Evolutionary conservation across 2,888 invertebrate species (phyloP), one percentile per base, ranked within the genome.

Genomic region (Tetragonula carbonaria): DNA sequence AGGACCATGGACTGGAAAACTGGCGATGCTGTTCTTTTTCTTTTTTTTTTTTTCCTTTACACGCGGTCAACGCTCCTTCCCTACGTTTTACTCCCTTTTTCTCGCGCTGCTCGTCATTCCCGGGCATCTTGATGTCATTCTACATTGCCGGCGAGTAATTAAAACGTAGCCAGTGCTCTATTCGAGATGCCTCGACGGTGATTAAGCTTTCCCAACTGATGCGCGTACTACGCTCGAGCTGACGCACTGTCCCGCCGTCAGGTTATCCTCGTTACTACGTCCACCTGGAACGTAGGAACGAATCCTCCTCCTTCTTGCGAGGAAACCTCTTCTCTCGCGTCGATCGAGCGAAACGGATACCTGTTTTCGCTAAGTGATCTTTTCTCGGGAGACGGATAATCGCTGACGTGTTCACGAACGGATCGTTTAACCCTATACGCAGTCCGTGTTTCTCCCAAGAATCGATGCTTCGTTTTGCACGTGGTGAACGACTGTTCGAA

Each of bases 91-190:
- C 68, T 66, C 67, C 74, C 74, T 68, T 78, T 59, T 66, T 59
- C 45, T 65, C 38, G 66, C 53, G n/a, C 51, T 74, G 21, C 71
- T 71, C 76, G 63, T 80, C 85, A 76, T 73, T 8, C 78, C 70
- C 88, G 78, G 86, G 82, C 87, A 89, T 92, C 90, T 89, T 91
- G 89, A 90, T 92, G 90, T 89, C 87, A 91, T 88, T 92, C 85
- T 80, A 78, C 86, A 86, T 88, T 88, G 90, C 74, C 84, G 62
- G 74, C 85, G 89, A 87, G 91, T 91, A 93, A 93, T 93, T 93
- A 93, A 93, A 93, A 92, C 86, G 92, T 90, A 92, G 90, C 93
- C 93, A 93, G 91, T 87, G 92, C 86, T 11, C 45, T 93, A 91
- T 92, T 92, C 88, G 76, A 88, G 91, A 93, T 92, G 87, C 90